Base-by-base conservation (phyloP, 2,113 vertebrate species). In the Heliornis fulica region DNA sequence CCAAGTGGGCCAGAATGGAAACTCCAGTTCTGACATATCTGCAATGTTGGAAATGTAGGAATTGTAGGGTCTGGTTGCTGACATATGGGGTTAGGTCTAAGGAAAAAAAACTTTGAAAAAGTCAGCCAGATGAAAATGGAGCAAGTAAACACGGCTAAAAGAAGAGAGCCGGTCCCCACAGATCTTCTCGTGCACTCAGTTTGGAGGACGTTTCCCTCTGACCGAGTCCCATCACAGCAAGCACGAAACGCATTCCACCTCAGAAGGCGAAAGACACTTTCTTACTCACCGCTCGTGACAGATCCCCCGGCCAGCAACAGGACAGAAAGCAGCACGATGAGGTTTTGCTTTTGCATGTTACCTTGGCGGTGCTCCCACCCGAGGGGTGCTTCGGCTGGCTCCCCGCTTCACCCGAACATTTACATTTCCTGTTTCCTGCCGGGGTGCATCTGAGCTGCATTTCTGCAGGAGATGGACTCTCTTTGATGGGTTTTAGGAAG, bases 381-480 rank as follows among this genome's bases (percentile, higher is more conserved):
- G 94, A 96, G 97, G 97, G 89, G 96, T 64, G 70, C 86, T 87
- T 71, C 18, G 31, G 59, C 85, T 34, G 82, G 54, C 93, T 94
- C 76, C 78, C 87, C 31, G 89, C 95, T 93, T 93, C 94, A 80
- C 93, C 92, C 93, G 28, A 95, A 91, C 92, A 92, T 93, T 97
- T 94, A 97, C 97, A 98, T 99, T 99, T 99, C 98, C 99, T 99
- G 98, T 97, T 99, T 98, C 98, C 98, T 98, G 98, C 97, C 96
- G 87, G 94, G 97, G 98, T 97, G 96, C 97, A 96, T 97, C 96
- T 96, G 96, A 98, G 97, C 97, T 86, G 98, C 97, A 98, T 98
- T 96, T 97, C 96, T 97, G 80, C 94, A 96, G 97, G 96, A 98
- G 98, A 98, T 98, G 98, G 89, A 91, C 95, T 95, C 91, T 94